A percentile compares a stretch with the other conserved stretches of the same genome.
These are phyloP conservation scores for Drosophila sproati DNA, from an alignment of 1,140 invertebrate genomes.

Conservation along the genomic window DNA sequence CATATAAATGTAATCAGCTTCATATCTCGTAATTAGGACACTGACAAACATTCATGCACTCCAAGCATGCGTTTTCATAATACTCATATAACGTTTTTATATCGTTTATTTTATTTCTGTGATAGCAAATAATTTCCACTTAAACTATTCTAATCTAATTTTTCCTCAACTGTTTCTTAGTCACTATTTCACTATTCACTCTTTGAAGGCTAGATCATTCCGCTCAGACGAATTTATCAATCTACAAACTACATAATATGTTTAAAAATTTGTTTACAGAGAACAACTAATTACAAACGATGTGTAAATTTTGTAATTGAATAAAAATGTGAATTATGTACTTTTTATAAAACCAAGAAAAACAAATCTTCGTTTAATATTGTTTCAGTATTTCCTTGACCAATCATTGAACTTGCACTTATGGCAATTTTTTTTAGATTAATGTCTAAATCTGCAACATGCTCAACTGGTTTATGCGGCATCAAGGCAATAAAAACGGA, in stretches of 20 bases:
- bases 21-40: constrained; percentile 83
- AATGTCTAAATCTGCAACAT: constrained; percentile 50
- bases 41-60: constrained; percentile 43
- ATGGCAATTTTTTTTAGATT: constrained; percentile 32
- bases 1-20: constrained; percentile 71
- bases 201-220: constrained; percentile 47
- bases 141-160: constrained; percentile 35
- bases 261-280: constrained; percentile 67
- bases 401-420: constrained; percentile 78
- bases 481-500: constrained; percentile 46
- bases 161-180: constrained; percentile 64
- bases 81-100: constrained; percentile 57
- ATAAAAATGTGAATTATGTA: constrained; percentile 79
- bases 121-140: constrained; percentile 76
- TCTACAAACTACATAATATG: constrained; percentile 41
- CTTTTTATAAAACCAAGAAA: constrained; percentile 80
- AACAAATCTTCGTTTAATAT: constrained; percentile 40
- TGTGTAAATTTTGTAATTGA: constrained; percentile 78
- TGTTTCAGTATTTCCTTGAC: constrained; percentile 25
- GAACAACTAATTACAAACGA: constrained; percentile 55
- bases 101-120: constrained; percentile 80
- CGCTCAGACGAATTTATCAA: constrained; percentile 74
- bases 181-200: constrained; percentile 56
- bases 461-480: constrained; percentile 71
- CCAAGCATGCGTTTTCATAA: constrained; percentile 53